Evolutionary conservation across 2,113 vertebrate species (phyloP).

Genomic region (Corythoichthys haematopterus): DNA sequence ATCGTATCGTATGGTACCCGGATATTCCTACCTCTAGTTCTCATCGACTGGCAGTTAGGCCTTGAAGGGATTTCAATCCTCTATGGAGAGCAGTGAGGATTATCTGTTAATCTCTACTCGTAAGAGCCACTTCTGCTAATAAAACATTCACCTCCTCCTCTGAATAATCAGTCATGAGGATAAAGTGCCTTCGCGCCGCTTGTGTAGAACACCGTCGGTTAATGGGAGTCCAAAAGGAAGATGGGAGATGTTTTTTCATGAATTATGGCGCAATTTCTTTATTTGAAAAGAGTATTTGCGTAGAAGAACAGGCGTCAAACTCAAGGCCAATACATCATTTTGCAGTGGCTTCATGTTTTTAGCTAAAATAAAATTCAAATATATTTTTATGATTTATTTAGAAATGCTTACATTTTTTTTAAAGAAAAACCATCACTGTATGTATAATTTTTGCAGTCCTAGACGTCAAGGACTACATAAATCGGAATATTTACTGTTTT

Average conservation of each 20-base stretch:
- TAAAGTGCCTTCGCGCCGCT: constrained; percentile 19
- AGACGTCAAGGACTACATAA: no score
- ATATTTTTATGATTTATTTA: no score
- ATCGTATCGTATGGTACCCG: no score
- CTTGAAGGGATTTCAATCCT: constrained; percentile 56
- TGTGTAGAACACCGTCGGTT: constrained; percentile 43
- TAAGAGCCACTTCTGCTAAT: constrained; percentile 42
- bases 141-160: constrained; percentile 33
- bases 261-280: constrained; percentile 25
- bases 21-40: not conserved
- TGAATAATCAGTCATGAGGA: constrained; percentile 31
- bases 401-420: no score
- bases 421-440: no score
- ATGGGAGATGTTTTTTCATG: constrained; percentile 36
- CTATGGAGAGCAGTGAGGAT: constrained; percentile 42
- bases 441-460: no score
- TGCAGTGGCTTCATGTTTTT: no score
- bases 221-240: constrained; percentile 20
- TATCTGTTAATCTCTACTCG: constrained; percentile 49
- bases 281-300: constrained; percentile 33
- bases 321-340: no score
- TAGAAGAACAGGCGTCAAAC: no score
- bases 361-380: no score
- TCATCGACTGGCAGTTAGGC: constrained; percentile 28
- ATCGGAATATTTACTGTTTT: no score